These are phyloP conservation scores for Strongylocentrotus purpuratus DNA, from an alignment of 35 echinoderm and acorn worm genomes.

Conservation along the genomic window DNA sequence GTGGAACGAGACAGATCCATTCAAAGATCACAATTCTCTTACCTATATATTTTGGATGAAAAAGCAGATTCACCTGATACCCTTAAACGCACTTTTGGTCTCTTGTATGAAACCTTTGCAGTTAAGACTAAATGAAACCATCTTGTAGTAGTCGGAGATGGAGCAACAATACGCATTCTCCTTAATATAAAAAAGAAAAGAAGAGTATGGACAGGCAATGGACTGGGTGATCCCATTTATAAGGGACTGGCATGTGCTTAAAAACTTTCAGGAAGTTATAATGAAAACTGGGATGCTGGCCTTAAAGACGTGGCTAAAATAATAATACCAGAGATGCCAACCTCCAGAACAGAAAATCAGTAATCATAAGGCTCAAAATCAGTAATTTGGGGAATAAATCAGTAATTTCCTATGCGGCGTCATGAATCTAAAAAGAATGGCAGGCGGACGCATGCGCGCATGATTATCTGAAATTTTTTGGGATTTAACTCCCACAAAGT, in stretches of 20 bases:
- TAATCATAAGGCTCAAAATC: too few species aligned
- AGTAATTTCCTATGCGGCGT: too few species aligned
- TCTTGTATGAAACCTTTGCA: neutral
- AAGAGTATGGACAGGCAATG: slow-evolving; percentile 45
- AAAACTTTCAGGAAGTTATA: slow-evolving; percentile 43
- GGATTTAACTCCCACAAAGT: too few species aligned
- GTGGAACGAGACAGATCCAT: neutral
- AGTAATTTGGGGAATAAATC: too few species aligned
- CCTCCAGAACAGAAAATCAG: too few species aligned
- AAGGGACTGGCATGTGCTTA: slow-evolving; percentile 65
- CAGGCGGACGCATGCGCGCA: too few species aligned
- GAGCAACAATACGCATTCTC: slow-evolving; percentile 44
- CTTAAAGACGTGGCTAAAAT: too few species aligned
- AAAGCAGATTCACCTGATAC: neutral
- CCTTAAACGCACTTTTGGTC: neutral
- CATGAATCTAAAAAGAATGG: too few species aligned
- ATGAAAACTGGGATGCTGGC: too few species aligned
- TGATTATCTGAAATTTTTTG: too few species aligned
- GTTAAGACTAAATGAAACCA: neutral
- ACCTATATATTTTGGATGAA: neutral
- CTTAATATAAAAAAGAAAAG: slow-evolving; percentile 14
- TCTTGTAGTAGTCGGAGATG: slow-evolving; percentile 57
- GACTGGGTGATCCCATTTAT: slow-evolving; percentile 54
- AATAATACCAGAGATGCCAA: too few species aligned
- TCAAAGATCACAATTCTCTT: neutral